Conservation (phyloP, 2,888 invertebrate species). For the Diplazon laetatorius region DNA sequence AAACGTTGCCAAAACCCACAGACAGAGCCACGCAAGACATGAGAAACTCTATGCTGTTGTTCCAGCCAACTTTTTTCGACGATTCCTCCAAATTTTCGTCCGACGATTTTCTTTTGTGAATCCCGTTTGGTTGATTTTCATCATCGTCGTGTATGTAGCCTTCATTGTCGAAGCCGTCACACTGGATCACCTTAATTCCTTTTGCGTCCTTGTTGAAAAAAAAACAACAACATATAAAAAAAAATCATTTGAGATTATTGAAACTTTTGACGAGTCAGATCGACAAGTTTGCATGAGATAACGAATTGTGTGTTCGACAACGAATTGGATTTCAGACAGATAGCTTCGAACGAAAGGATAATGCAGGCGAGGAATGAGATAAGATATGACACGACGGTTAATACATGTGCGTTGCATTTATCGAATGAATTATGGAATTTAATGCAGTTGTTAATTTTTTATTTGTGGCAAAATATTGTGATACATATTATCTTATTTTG, state of each 20-base stretch:
- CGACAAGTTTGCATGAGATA: conserved; percentile 7
- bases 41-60: conserved; percentile 86
- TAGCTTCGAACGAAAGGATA: conserved; percentile 3
- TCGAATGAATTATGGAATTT: no score
- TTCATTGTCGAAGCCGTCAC: conserved; percentile 37
- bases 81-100: not conserved
- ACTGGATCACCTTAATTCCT: conserved; percentile 1
- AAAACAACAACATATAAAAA: no score
- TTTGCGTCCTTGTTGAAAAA: conserved; percentile 7
- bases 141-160: conserved; percentile 42
- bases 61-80: conserved; percentile 82
- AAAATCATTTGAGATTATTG: not conserved
- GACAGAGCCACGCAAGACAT: conserved; percentile 87
- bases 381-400: conserved; percentile 5
- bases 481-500: no score
- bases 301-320: not conserved
- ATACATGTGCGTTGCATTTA: not conserved
- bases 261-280: not conserved
- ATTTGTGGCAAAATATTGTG: no score
- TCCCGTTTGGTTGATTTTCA: conserved; percentile 4
- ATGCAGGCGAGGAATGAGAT: not conserved
- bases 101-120: conserved; percentile 18
- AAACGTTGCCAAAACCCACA: conserved; percentile 88
- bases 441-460: no score
- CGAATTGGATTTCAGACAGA: not conserved